Evolutionary conservation across 92 coral and sea anemone genomes (phyloP).

Genomic region (Actinostola sp.): DNA sequence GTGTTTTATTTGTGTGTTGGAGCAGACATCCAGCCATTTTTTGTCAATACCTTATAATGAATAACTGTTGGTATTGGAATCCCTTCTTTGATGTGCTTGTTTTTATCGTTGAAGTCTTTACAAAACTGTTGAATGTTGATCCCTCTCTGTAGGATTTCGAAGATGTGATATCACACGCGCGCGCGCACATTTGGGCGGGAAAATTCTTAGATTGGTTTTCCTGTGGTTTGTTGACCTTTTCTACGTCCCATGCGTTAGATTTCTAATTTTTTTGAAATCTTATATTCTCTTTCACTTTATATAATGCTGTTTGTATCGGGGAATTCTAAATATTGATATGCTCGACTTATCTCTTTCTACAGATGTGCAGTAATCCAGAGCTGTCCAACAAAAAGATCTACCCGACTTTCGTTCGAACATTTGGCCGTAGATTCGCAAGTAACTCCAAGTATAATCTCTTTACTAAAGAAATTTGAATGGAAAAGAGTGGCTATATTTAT

Average conservation of each 20-base stretch:
- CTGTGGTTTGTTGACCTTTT: no score
- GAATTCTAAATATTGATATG: no score
- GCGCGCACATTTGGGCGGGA: no score
- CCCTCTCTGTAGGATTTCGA: slow-evolving; percentile 91
- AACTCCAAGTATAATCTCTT: slow-evolving; percentile 71
- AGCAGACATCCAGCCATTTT: no score
- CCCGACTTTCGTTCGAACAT: slow-evolving; percentile 87
- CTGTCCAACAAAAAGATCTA: slow-evolving; percentile 75
- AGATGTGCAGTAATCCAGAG: slow-evolving; percentile 87
- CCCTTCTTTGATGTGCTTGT: slow-evolving; percentile 84
- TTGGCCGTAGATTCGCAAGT: slow-evolving; percentile 79
- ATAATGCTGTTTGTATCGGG: no score
- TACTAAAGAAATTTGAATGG: slow-evolving; percentile 78
- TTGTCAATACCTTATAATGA: slow-evolving; percentile 82
- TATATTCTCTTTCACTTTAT: no score
- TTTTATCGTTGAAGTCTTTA: slow-evolving; percentile 95
- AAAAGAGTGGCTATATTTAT: slow-evolving; percentile 77
- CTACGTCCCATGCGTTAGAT: no score
- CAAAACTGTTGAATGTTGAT: slow-evolving; percentile 95
- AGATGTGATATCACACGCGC: no score
- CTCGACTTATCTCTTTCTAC: no score
- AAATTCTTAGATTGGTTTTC: no score
- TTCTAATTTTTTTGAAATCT: no score
- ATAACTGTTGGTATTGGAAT: slow-evolving; percentile 94
- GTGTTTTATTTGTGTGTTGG: no score